Percentiles rank a stretch among this genome's conserved stretches.
These are phyloP conservation scores for Mus caroli DNA, from an alignment of 2,797 vertebrate species.

Conservation along the genomic window DNA sequence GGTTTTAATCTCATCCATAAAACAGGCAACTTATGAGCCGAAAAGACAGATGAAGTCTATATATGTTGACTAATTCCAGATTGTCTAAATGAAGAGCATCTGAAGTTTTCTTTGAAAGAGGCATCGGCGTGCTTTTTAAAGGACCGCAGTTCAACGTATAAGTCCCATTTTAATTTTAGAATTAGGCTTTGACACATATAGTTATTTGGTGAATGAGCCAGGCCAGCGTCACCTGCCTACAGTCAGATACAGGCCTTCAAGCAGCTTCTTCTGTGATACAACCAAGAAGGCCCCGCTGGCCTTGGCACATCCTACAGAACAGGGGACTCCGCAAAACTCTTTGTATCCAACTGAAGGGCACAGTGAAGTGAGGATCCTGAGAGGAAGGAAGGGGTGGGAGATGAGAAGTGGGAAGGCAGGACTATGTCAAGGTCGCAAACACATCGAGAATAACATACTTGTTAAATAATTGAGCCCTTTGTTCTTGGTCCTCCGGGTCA, in stretches of 20 bases:
- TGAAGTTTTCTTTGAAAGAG: background rate
- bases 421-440: slow-evolving; percentile 31
- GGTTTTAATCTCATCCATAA: background rate
- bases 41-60: background rate
- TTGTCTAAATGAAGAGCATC: background rate
- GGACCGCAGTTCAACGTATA: background rate
- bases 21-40: background rate
- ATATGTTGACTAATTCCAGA: background rate
- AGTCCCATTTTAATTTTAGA: background rate
- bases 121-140: background rate
- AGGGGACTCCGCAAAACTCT: background rate
- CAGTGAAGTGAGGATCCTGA: background rate
- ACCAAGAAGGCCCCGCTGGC: background rate
- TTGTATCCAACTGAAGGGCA: background rate
- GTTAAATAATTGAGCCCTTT: slow-evolving; percentile 79
- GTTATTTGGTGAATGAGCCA: background rate
- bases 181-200: background rate
- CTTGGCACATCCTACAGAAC: background rate
- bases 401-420: background rate
- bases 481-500: slow-evolving; percentile 84
- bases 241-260: background rate
- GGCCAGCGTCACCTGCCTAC: background rate
- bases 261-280: background rate
- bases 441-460: slow-evolving; percentile 83
- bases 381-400: background rate